Base-by-base conservation (phyloP, 2,113 vertebrate genomes). In the Scopus umbretta region DNA sequence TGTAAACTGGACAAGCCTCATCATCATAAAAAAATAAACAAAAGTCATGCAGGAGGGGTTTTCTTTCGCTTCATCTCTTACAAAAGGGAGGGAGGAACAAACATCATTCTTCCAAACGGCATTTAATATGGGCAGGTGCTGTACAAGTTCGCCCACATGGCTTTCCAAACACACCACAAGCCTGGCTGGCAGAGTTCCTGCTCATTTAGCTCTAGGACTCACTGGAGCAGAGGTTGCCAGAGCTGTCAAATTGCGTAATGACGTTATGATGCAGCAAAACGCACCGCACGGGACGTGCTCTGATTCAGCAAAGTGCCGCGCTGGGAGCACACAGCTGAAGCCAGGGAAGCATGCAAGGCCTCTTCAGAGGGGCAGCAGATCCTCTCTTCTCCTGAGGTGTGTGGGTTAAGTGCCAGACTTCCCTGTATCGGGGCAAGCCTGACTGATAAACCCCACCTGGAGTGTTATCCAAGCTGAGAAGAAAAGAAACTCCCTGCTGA, bases 221-320 rank as follows among this genome's bases (percentile, higher is more conserved):
- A 30, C 70, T 92, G 86, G 83, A 96, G 81, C 80, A 94, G 92
- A 92, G 92, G 86, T 16, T 95, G 90, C 82, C 90, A 92, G 88
- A 71, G 90, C 85, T 92, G 95, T 92, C 88, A 52, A 67, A 72
- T 53, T 92, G 90, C 1, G 4, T 72, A 90, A 94, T 2, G 43
- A n/a, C 36, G 65, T n/a, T 71, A 49, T 67, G 95, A 96, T 81
- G 90, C 86, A 91, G 94, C 95, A 93, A 11, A 96, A 78, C 0
- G 6, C 47, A 27, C 21, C 0, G 0, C 75, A 61, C 0, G 0
- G 66, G 80, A 78, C 9, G 5, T 13, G 20, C 38, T 80, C 88
- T 80, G 82, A 92, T 63, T 92, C 82, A 90, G 90, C 85, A 76
- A 49, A 86, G 75, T 7, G 1, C 81, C 2, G 0, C 0, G 16